A percentile compares a stretch with the other conserved stretches of the same genome.
Evolutionary conservation across 2,113 vertebrate genomes (phyloP).

Genomic region (Acrocephalus kingi): DNA sequence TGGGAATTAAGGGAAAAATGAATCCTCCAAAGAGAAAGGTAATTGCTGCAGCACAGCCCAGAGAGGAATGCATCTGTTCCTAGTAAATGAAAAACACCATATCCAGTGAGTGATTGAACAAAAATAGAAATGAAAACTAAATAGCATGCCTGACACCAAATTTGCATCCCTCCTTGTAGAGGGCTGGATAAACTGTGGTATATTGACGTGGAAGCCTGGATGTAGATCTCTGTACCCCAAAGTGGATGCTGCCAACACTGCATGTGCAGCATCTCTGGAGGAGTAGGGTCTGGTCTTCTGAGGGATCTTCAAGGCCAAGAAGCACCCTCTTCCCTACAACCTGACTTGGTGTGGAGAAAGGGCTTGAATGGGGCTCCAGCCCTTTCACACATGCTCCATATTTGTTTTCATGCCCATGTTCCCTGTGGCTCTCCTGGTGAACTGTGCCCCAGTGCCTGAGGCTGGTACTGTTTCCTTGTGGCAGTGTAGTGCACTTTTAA

Average conservation of each 20-base stretch:
- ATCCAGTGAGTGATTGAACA: neutral
- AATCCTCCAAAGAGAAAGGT: neutral
- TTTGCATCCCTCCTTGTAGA: neutral
- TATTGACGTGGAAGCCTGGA: neutral
- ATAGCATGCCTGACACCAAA: neutral
- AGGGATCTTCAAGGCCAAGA: neutral
- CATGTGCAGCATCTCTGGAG: neutral
- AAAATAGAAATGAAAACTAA: neutral
- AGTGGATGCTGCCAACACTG: neutral
- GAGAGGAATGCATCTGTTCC: neutral
- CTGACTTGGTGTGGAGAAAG: neutral
- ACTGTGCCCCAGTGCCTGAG: neutral
- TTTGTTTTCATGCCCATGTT: neutral
- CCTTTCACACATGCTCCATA: accelerated
- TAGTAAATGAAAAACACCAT: neutral
- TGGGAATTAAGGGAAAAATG: neutral
- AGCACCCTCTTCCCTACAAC: neutral
- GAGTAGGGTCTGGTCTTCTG: neutral
- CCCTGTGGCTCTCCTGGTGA: neutral
- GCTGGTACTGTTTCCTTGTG: neutral
- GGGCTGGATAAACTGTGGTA: neutral
- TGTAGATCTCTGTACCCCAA: neutral
- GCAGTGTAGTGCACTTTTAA: neutral
- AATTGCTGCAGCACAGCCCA: neutral
- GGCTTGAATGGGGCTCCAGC: neutral